Conservation (phyloP, 2,113 vertebrate species). For the Promerops cafer region DNA sequence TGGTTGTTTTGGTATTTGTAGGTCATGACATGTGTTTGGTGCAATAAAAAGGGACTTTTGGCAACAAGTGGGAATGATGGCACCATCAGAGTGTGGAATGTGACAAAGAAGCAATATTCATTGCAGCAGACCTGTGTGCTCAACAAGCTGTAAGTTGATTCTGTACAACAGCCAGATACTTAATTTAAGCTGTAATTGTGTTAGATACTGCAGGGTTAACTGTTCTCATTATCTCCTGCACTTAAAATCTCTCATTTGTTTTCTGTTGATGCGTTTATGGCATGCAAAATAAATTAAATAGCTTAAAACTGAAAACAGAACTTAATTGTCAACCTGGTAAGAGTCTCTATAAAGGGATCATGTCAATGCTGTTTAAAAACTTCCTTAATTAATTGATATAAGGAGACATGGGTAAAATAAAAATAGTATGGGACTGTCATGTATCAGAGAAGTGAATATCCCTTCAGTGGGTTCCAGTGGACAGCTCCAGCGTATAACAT, state of each 20-base stretch:
- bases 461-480: background rate
- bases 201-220: background rate
- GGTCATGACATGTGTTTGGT: conserved; percentile 95
- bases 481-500: background rate
- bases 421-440: background rate
- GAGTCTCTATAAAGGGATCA: background rate
- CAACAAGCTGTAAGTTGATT: conserved; percentile 83
- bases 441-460: background rate
- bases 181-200: background rate
- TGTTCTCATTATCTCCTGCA: background rate
- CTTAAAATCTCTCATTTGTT: background rate
- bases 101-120: conserved; percentile 92
- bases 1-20: conserved; percentile 51
- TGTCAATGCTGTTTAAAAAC: background rate
- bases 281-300: background rate
- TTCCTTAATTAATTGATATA: background rate
- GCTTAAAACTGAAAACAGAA: background rate
- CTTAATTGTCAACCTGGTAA: background rate
- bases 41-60: conserved; percentile 88
- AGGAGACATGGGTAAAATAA: background rate
- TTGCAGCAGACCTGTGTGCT: conserved; percentile 95
- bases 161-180: background rate
- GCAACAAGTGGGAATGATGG: conserved; percentile 93
- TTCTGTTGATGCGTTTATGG: background rate
- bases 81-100: conserved; percentile 92